A percentile compares a stretch with the other conserved stretches of the same genome.
Conservation (phyloP, 2,113 vertebrate species). For the Scalopus aquaticus region DNA sequence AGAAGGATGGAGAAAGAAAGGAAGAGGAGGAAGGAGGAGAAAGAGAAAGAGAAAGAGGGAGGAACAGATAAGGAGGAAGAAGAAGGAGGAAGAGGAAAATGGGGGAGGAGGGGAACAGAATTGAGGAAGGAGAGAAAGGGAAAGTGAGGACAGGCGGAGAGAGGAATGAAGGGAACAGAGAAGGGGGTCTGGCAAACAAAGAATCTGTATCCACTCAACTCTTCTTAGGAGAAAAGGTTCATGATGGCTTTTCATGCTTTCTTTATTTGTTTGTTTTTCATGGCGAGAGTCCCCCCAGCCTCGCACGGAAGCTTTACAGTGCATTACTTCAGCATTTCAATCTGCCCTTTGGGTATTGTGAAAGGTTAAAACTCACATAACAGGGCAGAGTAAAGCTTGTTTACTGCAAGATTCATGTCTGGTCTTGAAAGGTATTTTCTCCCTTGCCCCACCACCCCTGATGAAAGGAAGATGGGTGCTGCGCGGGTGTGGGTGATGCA, state of each 20-base stretch:
- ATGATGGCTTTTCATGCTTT: background rate
- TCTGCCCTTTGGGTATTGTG: slow-evolving; percentile 1
- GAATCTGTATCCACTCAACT: background rate
- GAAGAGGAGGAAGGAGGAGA: background rate
- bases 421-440: slow-evolving; percentile 56
- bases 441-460: background rate
- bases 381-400: slow-evolving; percentile 29
- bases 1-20: background rate
- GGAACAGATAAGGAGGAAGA: no score
- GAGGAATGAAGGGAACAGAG: background rate
- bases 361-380: slow-evolving; percentile 47
- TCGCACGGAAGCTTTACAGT: background rate
- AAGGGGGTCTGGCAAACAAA: background rate
- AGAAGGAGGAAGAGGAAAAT: background rate
- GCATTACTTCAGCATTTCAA: background rate
- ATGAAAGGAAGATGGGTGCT: background rate
- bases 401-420: slow-evolving; percentile 54
- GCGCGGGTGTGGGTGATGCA: rapidly evolving
- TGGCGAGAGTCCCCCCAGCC: background rate
- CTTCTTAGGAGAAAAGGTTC: background rate
- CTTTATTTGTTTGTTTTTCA: background rate
- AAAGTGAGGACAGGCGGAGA: no score
- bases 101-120: no score
- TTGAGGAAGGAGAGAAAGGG: background rate
- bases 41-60: background rate